Percentiles rank a stretch among this genome's conserved stretches.
phyloP scores from a whole-genome alignment of 1,140 invertebrate species.

The Tribolium madens region DNA sequence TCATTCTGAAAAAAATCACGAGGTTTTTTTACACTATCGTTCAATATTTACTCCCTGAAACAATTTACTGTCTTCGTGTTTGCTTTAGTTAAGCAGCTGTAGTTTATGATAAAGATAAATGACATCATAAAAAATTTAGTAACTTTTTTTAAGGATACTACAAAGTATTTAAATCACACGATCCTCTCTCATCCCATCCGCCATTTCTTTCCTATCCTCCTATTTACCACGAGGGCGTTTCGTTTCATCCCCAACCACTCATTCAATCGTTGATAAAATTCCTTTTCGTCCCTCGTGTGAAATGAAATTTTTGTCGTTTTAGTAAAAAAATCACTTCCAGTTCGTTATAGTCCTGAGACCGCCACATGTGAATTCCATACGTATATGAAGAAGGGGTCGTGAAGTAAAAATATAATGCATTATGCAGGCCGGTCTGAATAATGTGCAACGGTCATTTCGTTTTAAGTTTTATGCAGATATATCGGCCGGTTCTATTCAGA shows the following conservation, averaged over 20 bases:
- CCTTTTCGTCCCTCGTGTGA: neutral
- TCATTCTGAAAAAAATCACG: neutral
- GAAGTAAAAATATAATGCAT: conserved; percentile 34
- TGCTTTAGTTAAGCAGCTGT: neutral
- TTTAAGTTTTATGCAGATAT: conserved; percentile 33
- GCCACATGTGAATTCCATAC: conserved; percentile 11
- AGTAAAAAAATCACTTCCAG: conserved; percentile 5
- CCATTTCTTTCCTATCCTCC: too few relatives aligned
- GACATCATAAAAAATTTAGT: too few relatives aligned
- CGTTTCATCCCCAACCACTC: too few relatives aligned
- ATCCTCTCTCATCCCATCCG: too few relatives aligned
- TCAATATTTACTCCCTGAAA: neutral
- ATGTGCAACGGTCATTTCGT: conserved; percentile 36
- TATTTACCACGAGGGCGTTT: neutral
- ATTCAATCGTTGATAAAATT: neutral
- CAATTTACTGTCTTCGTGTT: neutral
- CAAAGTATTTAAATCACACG: too few relatives aligned
- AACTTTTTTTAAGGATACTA: too few relatives aligned
- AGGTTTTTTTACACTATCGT: too few relatives aligned
- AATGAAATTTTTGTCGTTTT: neutral
- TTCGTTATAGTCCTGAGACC: conserved; percentile 9
- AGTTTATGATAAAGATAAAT: too few relatives aligned
- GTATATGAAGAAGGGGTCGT: neutral
- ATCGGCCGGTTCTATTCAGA: conserved; percentile 16
- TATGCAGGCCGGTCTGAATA: conserved; percentile 29